Base-by-base conservation (phyloP, 2,797 vertebrate genomes). In the Darevskia nairensis region DNA sequence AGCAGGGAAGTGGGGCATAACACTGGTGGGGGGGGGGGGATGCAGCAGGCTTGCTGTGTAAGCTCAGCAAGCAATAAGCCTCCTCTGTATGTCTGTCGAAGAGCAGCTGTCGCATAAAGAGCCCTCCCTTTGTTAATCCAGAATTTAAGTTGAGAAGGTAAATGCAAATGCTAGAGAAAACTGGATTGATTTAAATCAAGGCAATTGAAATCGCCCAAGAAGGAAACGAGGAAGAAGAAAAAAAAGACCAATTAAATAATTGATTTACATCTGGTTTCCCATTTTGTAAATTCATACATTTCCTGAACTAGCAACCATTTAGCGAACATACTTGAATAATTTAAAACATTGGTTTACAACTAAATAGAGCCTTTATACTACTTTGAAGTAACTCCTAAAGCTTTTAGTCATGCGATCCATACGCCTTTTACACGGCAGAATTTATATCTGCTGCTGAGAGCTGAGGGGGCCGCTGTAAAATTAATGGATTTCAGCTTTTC, bases 251-350 rank as follows among this genome's bases (percentile, higher is more conserved):
- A 74, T 66, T 35, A 74, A 89, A 89, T 64, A 79, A 84, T 50
- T 80, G 88, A 85, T 85, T 85, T 81, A 50, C 78, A 80, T 50
- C 59, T 66, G 59, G 11, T 85, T 41, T 80, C 50, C 39, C 50
- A 80, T 84, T 88, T 78, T 84, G 55, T 46, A 89, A 64, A 50
- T 75, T 66, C 84, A 75, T 81, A 50, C 27, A 29, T 66, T 80
- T 80, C 41, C 71, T 39, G n/a, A 89, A 80, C 88, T 85, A 66
- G 69, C 9, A 85, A 80, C 55, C 39, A 41, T 66, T 75, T 89
- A 75, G 69, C 21, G 85, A 80, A 17, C 71, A 8, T 50, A 39
- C 5, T 29, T 80, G 77, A 80, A 85, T 81, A 85, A 89, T 89
- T 85, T 74, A 80, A 85, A 80, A 64, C 59, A 39, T 80, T 50